Conservation (phyloP, 2,797 vertebrate genomes). For the Sebastiscus tertius region DNA sequence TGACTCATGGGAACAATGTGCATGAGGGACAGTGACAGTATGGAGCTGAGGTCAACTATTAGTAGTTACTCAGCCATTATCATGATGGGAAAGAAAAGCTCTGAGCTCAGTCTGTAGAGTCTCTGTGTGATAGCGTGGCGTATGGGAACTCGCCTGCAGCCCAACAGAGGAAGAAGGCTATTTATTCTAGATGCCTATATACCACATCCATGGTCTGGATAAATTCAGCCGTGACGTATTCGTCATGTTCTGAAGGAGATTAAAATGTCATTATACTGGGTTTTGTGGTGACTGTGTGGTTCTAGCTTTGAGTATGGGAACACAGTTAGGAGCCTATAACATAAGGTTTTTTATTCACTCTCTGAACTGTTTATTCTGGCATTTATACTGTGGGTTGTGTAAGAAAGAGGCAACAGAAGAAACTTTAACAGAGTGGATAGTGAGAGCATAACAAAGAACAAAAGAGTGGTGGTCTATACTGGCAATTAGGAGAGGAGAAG, state of each 20-base stretch:
- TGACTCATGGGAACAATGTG: conserved; percentile 53
- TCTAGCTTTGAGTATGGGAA: conserved; percentile 24
- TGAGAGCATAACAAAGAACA: conserved; percentile 20
- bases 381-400: conserved; percentile 23
- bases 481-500: conserved; percentile 28
- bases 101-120: conserved; percentile 18
- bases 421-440: conserved; percentile 13
- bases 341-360: conserved; percentile 18
- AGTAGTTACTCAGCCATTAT: conserved; percentile 36
- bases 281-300: conserved; percentile 33
- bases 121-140: conserved; percentile 33
- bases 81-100: conserved; percentile 38
- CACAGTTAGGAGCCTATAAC: conserved; percentile 4
- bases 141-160: conserved; percentile 46
- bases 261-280: conserved; percentile 41
- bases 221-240: conserved; percentile 35
- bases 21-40: conserved; percentile 26
- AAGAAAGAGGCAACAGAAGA: not conserved
- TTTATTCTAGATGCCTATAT: conserved; percentile 41
- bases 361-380: conserved; percentile 33
- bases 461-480: not conserved
- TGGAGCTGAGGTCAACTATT: conserved; percentile 41
- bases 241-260: conserved; percentile 43
- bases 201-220: conserved; percentile 28
- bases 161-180: conserved; percentile 24